Percentiles rank a stretch among this genome's conserved stretches.
phyloP scores from a whole-genome alignment of 2,113 vertebrate genomes.

The Thinocorus orbignyianus region DNA sequence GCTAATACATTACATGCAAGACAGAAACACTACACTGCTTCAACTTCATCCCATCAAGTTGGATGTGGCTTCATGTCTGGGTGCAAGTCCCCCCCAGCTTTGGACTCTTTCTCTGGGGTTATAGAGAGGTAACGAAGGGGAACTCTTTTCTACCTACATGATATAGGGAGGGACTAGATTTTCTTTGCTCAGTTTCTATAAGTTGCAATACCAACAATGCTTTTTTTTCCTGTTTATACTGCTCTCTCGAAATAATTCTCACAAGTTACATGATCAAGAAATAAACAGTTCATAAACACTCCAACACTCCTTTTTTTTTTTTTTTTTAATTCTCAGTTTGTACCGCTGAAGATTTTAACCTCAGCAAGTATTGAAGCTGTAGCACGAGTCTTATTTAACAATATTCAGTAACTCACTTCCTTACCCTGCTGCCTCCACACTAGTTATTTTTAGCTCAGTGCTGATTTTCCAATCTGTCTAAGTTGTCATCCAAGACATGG shows the following conservation, averaged over 20 bases:
- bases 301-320: too few species aligned
- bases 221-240: background rate
- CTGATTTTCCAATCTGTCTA: constrained; percentile 34
- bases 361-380: background rate
- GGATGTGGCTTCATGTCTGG: background rate
- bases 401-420: background rate
- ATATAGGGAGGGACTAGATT: background rate
- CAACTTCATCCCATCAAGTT: background rate
- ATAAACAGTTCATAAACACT: background rate
- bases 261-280: background rate
- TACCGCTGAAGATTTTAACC: background rate
- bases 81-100: too few species aligned
- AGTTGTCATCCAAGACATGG: constrained; percentile 18
- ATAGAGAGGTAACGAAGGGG: background rate
- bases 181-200: background rate
- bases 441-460: constrained; percentile 52
- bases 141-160: background rate
- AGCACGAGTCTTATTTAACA: background rate
- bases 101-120: background rate
- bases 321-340: background rate
- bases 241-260: background rate
- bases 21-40: background rate
- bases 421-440: constrained; percentile 21
- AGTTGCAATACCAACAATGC: background rate
- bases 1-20: background rate